phyloP scores from a whole-genome alignment of 1,140 invertebrate genomes.

The Medauroidea extradentata region DNA sequence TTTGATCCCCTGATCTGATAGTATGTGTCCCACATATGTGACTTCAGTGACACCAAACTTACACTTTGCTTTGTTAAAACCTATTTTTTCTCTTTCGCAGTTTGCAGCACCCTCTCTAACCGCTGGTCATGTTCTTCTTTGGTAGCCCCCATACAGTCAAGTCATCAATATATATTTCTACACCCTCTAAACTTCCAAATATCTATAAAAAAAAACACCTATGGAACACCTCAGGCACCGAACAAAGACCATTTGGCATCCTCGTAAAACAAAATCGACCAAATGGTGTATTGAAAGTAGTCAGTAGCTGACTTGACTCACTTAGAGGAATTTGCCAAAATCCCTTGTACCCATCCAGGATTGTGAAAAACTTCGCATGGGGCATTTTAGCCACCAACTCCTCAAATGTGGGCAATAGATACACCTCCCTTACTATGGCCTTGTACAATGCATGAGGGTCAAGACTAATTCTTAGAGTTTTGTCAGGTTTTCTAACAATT shows the following conservation, averaged over 20 bases:
- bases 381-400: slow-evolving; percentile 15
- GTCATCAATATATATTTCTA: slow-evolving; percentile 24
- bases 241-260: too few relatives aligned
- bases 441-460: slow-evolving; percentile 42
- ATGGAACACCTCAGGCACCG: too few relatives aligned
- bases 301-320: too few relatives aligned
- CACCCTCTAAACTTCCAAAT: too few relatives aligned
- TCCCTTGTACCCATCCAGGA: too few relatives aligned
- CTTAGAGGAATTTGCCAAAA: too few relatives aligned
- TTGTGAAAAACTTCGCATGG: too few relatives aligned
- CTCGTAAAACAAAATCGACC: too few relatives aligned
- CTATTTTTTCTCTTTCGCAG: slow-evolving; percentile 23
- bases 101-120: slow-evolving; percentile 32
- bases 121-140: slow-evolving; percentile 29
- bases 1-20: slow-evolving; percentile 25
- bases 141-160: slow-evolving; percentile 25
- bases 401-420: slow-evolving; percentile 30
- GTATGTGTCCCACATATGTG: slow-evolving; percentile 32
- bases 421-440: slow-evolving; percentile 33
- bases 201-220: too few relatives aligned
- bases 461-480: slow-evolving; percentile 40
- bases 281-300: too few relatives aligned
- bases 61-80: slow-evolving; percentile 34
- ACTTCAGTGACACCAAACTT: slow-evolving; percentile 26
- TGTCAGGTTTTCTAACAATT: slow-evolving; percentile 36